Evolutionary conservation across 2,113 vertebrate species (phyloP), one percentile per base, ranked within the genome.

Genomic region (Apteryx owenii): DNA sequence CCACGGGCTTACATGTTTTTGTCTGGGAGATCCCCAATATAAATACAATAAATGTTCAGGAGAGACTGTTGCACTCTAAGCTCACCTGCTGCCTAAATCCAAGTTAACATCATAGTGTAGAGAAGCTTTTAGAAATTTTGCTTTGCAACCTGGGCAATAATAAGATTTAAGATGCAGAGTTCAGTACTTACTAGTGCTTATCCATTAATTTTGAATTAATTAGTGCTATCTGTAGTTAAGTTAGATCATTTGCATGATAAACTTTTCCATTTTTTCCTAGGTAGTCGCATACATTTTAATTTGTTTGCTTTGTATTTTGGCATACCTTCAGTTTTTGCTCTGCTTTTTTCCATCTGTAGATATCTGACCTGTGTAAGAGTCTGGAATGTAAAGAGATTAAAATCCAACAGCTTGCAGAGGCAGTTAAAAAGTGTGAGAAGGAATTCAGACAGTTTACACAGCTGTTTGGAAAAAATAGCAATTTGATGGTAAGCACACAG

Each of bases 341-440:
- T 71, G 16, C 19, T 13, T 46, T 64, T 93, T 90, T 42, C 73
- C 28, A 88, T 94, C 64, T 60, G 16, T 97, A 99, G 99, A 98
- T 99, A 95, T 98, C 98, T 65, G 98, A 98, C 60, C 95, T 99
- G 29, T 95, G 98, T 95, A 98, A 98, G 88, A 98, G 97, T 92
- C 95, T 99, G 76, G 97, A 98, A 86, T 92, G 97, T 80, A 99
- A 98, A 93, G 98, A 99, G 92, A 98, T 96, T 83, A 98, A 98
- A 98, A 98, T 99, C 81, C 98, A 98, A 90, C 98, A 99, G 87
- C 97, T 98, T 38, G 97, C 97, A 70, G 98, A 98, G 81, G 98
- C 98, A 14, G 96, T 99, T 83, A 97, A 97, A 92, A 98, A 97
- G 89, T 98, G 98, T 40, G 98, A 99, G 87, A 98, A 97, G 81